Evolutionary conservation across 2,113 vertebrate species (phyloP), one percentile per base, ranked within the genome.

Genomic region (Oriolus oriolus): DNA sequence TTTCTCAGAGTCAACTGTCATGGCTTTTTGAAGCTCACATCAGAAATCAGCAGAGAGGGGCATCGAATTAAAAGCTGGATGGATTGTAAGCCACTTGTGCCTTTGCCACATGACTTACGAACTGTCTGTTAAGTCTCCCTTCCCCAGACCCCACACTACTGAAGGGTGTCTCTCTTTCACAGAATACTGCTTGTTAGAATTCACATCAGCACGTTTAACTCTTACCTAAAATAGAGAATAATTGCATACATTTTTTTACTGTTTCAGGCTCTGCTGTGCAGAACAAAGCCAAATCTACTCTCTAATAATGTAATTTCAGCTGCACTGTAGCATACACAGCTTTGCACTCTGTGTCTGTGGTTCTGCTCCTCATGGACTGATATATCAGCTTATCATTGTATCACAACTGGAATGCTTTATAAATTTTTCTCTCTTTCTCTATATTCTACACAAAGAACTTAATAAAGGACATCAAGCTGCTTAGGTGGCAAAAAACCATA

Each of bases 181-280:
- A 64, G 49, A 71, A 50, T n/a, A 27, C 17, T 82, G 31, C 61
- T 73, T 79, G 49, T n/a, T 65, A 87, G 57, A 95, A 69, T 56
- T 76, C 50, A 39, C 27, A 70, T 63, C 42, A 41, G 52, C 79
- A 84, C 33, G 20, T 54, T 90, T 74, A 89, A 86, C 44, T 33
- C 71, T 35, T 66, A 66, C 35, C 52, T 75, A 83, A 95, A 83
- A 87, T 2, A 65, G n/a, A 92, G 65, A 93, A 84, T 49, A 79
- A 93, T 82, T 93, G 54, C 74, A 87, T 53, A 15, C 19, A 11
- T 57, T 73, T 87, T 84, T 89, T 89, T 16, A 76, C 65, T 73
- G 57, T 91, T 96, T 95, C 69, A 87, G 91, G 81, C 84, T 94
- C 89, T 95, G 74, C 65, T 94, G 74, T 96, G 91, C 87, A 94